These are phyloP conservation scores for Protosalanx chinensis DNA, from an alignment of 2,797 vertebrate genomes.

Conservation along the genomic window DNA sequence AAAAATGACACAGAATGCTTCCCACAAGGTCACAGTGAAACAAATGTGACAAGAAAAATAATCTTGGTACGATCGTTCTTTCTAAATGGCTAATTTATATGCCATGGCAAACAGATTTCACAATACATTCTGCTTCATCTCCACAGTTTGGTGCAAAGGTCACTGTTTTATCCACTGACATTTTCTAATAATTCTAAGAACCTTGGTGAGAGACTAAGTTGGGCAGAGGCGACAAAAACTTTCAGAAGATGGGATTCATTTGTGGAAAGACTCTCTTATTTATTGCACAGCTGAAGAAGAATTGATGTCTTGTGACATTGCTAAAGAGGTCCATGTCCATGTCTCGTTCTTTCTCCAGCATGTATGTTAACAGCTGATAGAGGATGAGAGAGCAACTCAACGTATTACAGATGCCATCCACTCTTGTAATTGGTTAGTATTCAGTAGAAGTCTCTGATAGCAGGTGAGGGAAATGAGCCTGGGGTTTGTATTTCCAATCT, in stretches of 20 bases:
- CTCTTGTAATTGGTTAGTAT: constrained; percentile 6
- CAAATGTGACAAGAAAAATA: constrained; percentile 75
- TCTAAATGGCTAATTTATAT: constrained; percentile 72
- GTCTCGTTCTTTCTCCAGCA: background rate
- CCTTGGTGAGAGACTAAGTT: too few relatives aligned
- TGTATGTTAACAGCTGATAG: background rate
- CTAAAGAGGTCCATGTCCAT: background rate
- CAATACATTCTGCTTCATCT: constrained; percentile 60
- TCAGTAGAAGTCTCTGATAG: background rate
- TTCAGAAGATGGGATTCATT: background rate
- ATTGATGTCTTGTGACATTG: background rate
- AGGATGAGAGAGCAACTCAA: too few relatives aligned
- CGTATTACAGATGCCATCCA: background rate
- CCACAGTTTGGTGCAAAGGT: constrained; percentile 60
- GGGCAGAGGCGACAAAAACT: background rate
- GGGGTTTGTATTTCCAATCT: constrained; percentile 4
- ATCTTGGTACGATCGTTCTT: constrained; percentile 73
- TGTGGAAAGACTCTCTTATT: background rate
- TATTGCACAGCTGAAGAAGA: background rate
- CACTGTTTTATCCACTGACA: constrained; percentile 29
- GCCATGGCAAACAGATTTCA: constrained; percentile 63
- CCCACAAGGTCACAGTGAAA: constrained; percentile 71
- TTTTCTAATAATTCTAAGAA: too few relatives aligned
- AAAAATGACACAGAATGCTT: constrained; percentile 64
- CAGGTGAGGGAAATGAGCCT: constrained; percentile 4